These are phyloP conservation scores for Porites divaricata DNA, from an alignment of 92 coral and sea anemone species.

Conservation along the genomic window DNA sequence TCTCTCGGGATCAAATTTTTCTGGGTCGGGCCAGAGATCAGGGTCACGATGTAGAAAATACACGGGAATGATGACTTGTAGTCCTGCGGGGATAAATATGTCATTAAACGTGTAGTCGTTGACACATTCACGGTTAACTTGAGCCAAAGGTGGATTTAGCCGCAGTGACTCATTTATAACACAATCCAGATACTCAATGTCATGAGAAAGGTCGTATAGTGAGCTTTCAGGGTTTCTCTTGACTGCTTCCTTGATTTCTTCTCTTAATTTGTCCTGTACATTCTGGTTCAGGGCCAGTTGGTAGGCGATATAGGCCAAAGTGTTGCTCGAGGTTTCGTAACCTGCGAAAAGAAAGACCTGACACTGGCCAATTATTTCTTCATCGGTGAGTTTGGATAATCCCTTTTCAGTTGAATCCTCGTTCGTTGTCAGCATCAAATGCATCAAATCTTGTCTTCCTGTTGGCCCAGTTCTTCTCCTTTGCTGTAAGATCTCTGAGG, in stretches of 20 bases:
- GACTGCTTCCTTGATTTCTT: slow-evolving; percentile 18
- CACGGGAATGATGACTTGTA: slow-evolving; percentile 28
- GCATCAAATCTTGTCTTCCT: slow-evolving; percentile 56
- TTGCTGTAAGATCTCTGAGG: slow-evolving; percentile 35
- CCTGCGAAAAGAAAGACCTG: background rate
- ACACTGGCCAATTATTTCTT: slow-evolving; percentile 29
- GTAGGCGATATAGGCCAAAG: background rate
- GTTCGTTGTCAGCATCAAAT: slow-evolving; percentile 63
- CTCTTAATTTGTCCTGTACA: slow-evolving; percentile 25
- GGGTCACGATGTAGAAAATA: slow-evolving; percentile 53
- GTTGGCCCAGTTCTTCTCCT: slow-evolving; percentile 30
- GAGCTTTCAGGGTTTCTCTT: slow-evolving; percentile 35
- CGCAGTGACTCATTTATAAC: slow-evolving; percentile 64
- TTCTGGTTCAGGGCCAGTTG: slow-evolving; percentile 22
- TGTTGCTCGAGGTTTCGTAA: background rate
- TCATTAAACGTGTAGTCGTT: slow-evolving; percentile 33
- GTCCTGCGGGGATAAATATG: slow-evolving; percentile 47
- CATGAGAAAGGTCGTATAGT: slow-evolving; percentile 49
- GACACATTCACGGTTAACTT: slow-evolving; percentile 37
- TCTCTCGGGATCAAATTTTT: slow-evolving; percentile 69
- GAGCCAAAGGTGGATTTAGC: slow-evolving; percentile 43
- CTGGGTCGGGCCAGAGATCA: slow-evolving; percentile 55
- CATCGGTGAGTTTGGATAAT: slow-evolving; percentile 43
- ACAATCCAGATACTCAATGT: slow-evolving; percentile 64
- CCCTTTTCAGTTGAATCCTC: slow-evolving; percentile 45